Evolutionary conservation across 1,140 invertebrate species (phyloP).

Genomic region (Galleria mellonella): DNA sequence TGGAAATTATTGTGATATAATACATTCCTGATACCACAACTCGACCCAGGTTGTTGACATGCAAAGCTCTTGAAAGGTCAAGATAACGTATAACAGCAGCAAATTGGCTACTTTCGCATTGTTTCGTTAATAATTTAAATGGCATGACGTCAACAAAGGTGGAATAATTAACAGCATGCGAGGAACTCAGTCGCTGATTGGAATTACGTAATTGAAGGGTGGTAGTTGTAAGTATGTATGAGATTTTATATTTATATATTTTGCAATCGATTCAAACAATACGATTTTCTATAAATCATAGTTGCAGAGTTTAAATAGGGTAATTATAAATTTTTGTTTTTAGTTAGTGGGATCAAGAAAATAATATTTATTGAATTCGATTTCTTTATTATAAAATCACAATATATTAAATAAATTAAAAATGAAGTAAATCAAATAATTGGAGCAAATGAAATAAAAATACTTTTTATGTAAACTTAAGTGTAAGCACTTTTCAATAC

Average conservation of each 20-base stretch:
- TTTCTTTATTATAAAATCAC: not conserved
- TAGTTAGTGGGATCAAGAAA: not conserved
- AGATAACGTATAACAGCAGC: constrained; percentile 21
- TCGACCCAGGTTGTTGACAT: constrained; percentile 40
- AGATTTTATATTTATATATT: not conserved
- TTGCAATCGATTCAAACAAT: not conserved
- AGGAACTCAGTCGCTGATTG: constrained; percentile 13
- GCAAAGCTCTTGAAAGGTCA: constrained; percentile 41
- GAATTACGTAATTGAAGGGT: constrained; percentile 15
- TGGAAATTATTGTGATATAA: constrained; percentile 21
- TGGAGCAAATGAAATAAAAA: too few species aligned
- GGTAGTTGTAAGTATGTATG: not conserved
- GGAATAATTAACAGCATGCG: constrained; percentile 18
- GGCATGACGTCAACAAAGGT: constrained; percentile 23
- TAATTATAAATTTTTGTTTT: not conserved
- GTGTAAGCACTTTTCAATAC: too few species aligned
- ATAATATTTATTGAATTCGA: not conserved
- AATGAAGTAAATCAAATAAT: too few species aligned
- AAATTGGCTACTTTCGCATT: constrained; percentile 40
- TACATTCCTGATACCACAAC: constrained; percentile 31
- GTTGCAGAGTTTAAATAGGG: not conserved
- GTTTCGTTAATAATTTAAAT: constrained; percentile 24
- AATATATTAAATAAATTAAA: too few species aligned
- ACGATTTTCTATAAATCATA: not conserved
- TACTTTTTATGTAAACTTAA: too few species aligned